phyloP scores from a whole-genome alignment of 1,140 invertebrate species.

The Coelopa frigida region DNA sequence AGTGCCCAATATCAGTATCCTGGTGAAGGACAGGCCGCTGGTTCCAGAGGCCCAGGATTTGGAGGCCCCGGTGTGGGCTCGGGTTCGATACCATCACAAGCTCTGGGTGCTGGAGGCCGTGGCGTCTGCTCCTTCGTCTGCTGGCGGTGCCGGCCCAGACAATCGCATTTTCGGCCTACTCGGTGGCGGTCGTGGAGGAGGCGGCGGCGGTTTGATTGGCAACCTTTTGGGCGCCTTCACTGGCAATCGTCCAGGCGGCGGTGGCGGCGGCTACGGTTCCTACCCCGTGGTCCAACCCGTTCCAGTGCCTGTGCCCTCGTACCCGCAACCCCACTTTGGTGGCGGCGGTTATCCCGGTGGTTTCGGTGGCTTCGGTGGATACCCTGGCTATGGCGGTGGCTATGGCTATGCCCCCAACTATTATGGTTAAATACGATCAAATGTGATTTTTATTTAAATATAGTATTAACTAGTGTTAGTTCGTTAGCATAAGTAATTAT shows the following conservation, averaged over 20 bases:
- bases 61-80: no score
- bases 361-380: background rate
- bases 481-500: no score
- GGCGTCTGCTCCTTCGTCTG: background rate
- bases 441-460: no score
- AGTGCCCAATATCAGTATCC: conserved; percentile 30
- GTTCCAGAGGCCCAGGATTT: background rate
- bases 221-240: conserved; percentile 15
- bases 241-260: conserved; percentile 17
- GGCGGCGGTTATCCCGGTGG: background rate
- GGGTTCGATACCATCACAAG: background rate
- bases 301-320: conserved; percentile 10
- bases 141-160: conserved; percentile 14
- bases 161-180: conserved; percentile 27
- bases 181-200: conserved; percentile 22
- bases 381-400: background rate
- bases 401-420: no score
- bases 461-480: no score
- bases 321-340: no score
- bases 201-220: conserved; percentile 17
- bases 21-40: background rate
- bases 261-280: background rate
- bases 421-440: no score
- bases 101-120: background rate
- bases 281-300: conserved; percentile 10